Base-by-base conservation (phyloP, 1,140 invertebrate species). In the Antheraea mylitta region DNA sequence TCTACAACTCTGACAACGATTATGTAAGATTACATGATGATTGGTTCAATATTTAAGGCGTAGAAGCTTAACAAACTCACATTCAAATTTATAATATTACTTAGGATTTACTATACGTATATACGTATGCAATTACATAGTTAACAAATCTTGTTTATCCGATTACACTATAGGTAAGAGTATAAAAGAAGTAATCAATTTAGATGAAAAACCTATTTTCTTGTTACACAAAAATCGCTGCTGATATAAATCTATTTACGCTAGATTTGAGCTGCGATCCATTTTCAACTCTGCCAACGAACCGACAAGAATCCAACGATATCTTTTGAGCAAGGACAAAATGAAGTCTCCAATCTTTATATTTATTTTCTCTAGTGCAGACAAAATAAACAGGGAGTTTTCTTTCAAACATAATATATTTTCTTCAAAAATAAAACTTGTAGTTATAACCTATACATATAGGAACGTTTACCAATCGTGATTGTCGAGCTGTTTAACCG, bases 241-340 rank as follows among this genome's bases (percentile, higher is more conserved):
- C 11, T 53, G 10, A 63, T 30, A 63, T 63, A 63, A 63, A 63
- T 63, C 61, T 63, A 8, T 63, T 63, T 63, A 63, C 61, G 61
- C 11, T 63, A 63, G 61, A 63, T 63, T 63, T 63, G 30, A 36
- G 37, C 22, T 63, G 61, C 61, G 37, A 63, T 63, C 61, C 61
- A 30, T 63, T 63, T 37, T 36, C 61, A 7, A 36, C 18, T 22
- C 61, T n/a, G 61, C 11, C 61, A 63, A 63, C 61, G 61, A 63
- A 63, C 61, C 61, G 61, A 18, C 7, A 63, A 63, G 61, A n/a
- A 63, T 22, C 61, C 37, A 30, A 36, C 30, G 61, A 63, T 63
- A 62, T 30, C 61, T 63, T 18, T 37, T n/a, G 61, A 16, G 36
- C 22, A 37, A 30, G 30, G 61, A 63, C 61, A 30, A n/a, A 63